Evolutionary conservation across 2,888 invertebrate genomes (phyloP).

Genomic region (Conus canariensis): DNA sequence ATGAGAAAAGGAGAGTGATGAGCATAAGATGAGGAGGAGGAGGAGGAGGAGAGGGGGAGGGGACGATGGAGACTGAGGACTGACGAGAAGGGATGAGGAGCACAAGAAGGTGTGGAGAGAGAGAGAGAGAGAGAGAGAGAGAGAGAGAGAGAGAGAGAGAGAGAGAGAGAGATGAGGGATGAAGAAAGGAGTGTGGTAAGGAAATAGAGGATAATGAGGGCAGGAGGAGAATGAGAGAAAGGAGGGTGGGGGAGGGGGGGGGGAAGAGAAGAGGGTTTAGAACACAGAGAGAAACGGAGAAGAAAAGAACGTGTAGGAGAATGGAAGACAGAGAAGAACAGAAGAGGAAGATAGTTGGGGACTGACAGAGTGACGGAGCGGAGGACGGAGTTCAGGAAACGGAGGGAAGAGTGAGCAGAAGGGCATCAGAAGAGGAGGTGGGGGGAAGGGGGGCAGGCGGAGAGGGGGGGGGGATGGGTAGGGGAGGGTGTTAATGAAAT

Average conservation of each 20-base stretch:
- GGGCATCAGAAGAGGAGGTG: background rate
- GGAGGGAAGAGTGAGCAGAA: background rate
- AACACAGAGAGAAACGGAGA: too few relatives aligned
- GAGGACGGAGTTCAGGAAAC: background rate
- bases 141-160: conserved; percentile 4
- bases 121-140: background rate
- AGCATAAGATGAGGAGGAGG: background rate
- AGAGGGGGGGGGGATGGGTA: background rate
- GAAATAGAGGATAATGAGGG: background rate
- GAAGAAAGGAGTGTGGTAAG: background rate
- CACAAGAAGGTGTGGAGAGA: background rate
- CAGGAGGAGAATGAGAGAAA: background rate
- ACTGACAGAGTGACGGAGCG: background rate
- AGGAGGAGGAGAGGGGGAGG: background rate
- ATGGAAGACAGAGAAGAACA: background rate
- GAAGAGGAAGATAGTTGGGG: background rate
- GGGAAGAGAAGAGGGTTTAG: background rate
- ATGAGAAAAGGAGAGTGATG: background rate
- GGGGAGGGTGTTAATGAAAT: too few relatives aligned
- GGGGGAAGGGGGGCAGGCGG: background rate
- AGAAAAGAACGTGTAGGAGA: background rate
- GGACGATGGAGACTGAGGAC: background rate
- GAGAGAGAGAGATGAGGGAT: conserved; percentile 21
- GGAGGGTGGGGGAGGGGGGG: background rate
- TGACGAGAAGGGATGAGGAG: background rate